Base-by-base conservation (phyloP, 2,113 vertebrate genomes). In the Salminus brasiliensis region DNA sequence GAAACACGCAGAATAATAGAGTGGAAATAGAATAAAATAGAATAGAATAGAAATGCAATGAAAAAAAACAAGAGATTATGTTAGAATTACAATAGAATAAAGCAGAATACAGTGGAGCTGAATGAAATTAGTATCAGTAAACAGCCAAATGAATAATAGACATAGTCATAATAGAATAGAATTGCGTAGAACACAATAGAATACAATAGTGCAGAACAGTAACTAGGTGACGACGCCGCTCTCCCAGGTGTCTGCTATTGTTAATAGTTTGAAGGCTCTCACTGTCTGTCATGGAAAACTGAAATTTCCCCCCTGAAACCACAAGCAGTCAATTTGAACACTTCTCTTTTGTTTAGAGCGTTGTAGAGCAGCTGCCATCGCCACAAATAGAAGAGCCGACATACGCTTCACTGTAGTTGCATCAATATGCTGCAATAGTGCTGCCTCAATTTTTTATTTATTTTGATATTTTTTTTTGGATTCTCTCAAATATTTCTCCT, bases 381-480 rank as follows among this genome's bases (percentile, higher is more conserved):
- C 45, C 63, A 76, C 74, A 55, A 76, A 76, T 67, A 68, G 63
- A 76, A 62, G 6, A 3, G 36, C 16, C 55, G 23, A 5, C 52
- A 23, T 55, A 55, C 52, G 2, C 39, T 45, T 9, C 15, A 36
- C 63, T 36, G 63, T 57, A 57, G 49, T 30, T 76, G 67, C 30
- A 75, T 47, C 52, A 75, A 75, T 60, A 21, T 65, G 29, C 34
- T 79, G 68, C 68, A 72, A 36, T 52, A 62, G 52, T 65, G 34
- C 65, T 45, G 39, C 21, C 21, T 55, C 74, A 27, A 27, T 13
- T 16, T 1, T 43, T 69, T 43, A 9, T 52, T 76, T 49, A 29
- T 52, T 13, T 9, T 1, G n/a, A n/a, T n/a, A n/a, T n/a, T n/a
- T 43, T 69, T 47, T 27, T 68, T 76, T 52, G 30, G 7, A 23